phyloP scores from a whole-genome alignment of 1,140 invertebrate genomes.

The Pachypeltis micranthus region DNA sequence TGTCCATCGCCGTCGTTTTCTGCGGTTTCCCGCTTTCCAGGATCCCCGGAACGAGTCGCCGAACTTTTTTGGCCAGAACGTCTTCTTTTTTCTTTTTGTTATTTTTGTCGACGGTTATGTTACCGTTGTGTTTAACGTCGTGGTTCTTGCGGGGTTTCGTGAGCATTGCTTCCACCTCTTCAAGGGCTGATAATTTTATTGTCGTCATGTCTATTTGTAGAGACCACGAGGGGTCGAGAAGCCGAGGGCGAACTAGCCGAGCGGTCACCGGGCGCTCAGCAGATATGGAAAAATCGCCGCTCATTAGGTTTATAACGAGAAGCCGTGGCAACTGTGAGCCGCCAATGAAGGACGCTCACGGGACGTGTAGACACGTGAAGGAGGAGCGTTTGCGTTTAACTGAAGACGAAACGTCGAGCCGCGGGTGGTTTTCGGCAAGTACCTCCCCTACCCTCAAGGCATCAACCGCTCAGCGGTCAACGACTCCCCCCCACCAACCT shows the following conservation, averaged over 20 bases:
- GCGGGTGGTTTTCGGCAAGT: no score
- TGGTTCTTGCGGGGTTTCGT: constrained; percentile 2
- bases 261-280: neutral
- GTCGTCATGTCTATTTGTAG: constrained; percentile 9
- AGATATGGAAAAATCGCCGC: no score
- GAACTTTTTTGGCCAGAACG: neutral
- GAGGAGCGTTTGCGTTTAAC: no score
- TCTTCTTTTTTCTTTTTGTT: neutral
- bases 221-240: constrained; percentile 10
- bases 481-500: no score
- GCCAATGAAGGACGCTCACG: no score
- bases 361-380: no score
- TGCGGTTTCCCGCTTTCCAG: neutral
- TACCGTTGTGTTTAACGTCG: neutral
- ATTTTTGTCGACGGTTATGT: neutral
- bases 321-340: no score
- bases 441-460: no score
- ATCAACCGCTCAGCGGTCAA: no score
- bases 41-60: neutral
- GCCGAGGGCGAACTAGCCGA: neutral
- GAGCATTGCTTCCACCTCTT: constrained; percentile 4
- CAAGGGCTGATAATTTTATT: constrained; percentile 6
- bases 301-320: no score
- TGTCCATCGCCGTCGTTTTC: constrained; percentile 7
- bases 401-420: no score